Evolutionary conservation across 1,140 invertebrate genomes (phyloP).

Genomic region (Alviniconcha marisindica): DNA sequence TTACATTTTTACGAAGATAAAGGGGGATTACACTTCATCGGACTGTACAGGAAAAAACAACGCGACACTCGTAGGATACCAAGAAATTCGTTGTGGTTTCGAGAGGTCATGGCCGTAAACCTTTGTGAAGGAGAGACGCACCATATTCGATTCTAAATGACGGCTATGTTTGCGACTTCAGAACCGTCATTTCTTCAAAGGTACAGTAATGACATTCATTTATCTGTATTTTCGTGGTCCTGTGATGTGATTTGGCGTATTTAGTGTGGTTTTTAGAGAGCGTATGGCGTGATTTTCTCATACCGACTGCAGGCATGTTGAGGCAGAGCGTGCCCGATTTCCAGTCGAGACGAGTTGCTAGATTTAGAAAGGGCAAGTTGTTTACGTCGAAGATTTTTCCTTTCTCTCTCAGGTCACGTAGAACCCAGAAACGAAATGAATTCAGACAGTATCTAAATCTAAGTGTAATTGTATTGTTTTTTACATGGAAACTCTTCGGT

Average conservation of each 20-base stretch:
- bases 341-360: constrained; percentile 24
- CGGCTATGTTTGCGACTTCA: constrained; percentile 31
- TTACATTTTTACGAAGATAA: constrained; percentile 10
- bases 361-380: constrained; percentile 35
- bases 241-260: not conserved
- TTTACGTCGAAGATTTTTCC: constrained; percentile 24
- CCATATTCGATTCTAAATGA: constrained; percentile 25
- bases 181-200: constrained; percentile 38
- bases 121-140: constrained; percentile 24
- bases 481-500: not conserved
- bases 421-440: not conserved
- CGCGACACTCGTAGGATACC: not conserved
- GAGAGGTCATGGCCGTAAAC: constrained; percentile 38
- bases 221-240: not conserved
- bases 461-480: not conserved
- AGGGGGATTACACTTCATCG: constrained; percentile 33
- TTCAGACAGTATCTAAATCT: no score
- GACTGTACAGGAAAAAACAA: constrained; percentile 23
- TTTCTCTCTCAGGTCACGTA: no score
- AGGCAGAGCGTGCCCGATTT: constrained; percentile 1
- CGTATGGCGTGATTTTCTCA: constrained; percentile 1
- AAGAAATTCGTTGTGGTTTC: constrained; percentile 36
- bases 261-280: not conserved
- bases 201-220: constrained; percentile 5
- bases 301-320: not conserved